phyloP scores from a whole-genome alignment of 2,113 vertebrate genomes.

The Ranitomeya variabilis region DNA sequence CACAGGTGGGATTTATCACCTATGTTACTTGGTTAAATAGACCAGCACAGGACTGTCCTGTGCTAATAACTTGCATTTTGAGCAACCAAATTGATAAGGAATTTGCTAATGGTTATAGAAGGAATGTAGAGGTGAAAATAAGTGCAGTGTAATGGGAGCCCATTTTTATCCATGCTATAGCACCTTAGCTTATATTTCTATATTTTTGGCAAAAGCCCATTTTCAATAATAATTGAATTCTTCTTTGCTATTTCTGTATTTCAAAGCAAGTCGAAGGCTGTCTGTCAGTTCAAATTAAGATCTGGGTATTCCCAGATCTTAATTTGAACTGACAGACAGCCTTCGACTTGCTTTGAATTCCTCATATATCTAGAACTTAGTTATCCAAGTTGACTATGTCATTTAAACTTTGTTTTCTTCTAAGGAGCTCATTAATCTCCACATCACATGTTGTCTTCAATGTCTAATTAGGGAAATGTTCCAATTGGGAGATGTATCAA shows the following conservation, averaged over 20 bases:
- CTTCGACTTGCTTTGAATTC: no score
- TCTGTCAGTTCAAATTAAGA: constrained; percentile 24
- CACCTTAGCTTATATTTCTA: not conserved
- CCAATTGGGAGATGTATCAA: constrained; percentile 28
- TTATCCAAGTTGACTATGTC: not conserved
- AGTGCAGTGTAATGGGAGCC: no score
- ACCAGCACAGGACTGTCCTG: no score
- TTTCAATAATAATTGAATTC: not conserved
- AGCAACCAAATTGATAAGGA: no score
- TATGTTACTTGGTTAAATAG: no score
- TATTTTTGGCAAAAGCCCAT: not conserved
- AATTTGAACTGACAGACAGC: no score
- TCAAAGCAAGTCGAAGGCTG: constrained; percentile 1
- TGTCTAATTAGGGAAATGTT: constrained; percentile 48
- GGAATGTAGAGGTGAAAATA: no score
- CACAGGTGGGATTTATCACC: no score
- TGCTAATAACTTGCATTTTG: no score
- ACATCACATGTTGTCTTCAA: constrained; percentile 32
- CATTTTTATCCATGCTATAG: not conserved
- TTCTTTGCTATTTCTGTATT: not conserved
- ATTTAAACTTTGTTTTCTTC: constrained; percentile 24
- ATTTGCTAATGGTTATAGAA: no score
- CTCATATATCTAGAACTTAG: not conserved
- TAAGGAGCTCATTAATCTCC: constrained; percentile 8
- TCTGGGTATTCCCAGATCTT: no score